Evolutionary conservation across 2,797 vertebrate species (phyloP), one percentile per base, ranked within the genome.

Genomic region (Holocentrus rufus): DNA sequence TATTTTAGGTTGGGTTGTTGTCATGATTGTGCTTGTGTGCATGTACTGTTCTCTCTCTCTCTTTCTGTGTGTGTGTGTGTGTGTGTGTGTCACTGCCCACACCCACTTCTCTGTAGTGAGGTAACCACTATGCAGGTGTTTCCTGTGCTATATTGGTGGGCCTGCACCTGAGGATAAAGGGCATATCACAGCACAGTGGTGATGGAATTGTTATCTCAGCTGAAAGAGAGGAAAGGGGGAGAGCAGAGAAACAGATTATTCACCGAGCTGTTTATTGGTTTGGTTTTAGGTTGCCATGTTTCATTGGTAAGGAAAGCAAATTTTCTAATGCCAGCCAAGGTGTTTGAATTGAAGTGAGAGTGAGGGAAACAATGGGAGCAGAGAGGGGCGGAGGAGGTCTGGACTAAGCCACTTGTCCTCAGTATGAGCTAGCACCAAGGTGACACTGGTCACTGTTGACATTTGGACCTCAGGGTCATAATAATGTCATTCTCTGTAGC

Each of bases 41-140:
- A n/a, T n/a, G n/a, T n/a, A n/a, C n/a, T n/a, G n/a, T n/a, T n/a
- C n/a, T n/a, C n/a, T n/a, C n/a, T n/a, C n/a, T n/a, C n/a, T n/a
- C n/a, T n/a, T n/a, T n/a, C n/a, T 36, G 6, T 2, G 15, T 46
- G 42, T 14, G 44, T 23, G 5, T 30, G 42, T n/a, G 18, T 44
- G 59, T 36, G 13, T 39, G 8, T 10, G 36, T 46, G 23, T 23
- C 39, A 10, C 23, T 2, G 10, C 36, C 17, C 22, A 27, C 39
- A 3, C 13, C 44, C 47, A 5, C 25, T 18, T 15, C 46, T 63
- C 63, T 9, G 5, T 60, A 56, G 52, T 47, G 52, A 27, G 50
- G 36, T 58, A 57, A 67, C 56, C 65, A 22, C 44, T 54, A 27
- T 49, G n/a, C 74, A 77, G 71, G 53, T 82, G 79, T 76, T 74